Conservation (phyloP, 2,113 vertebrate genomes). For the Pteronura brasiliensis region DNA sequence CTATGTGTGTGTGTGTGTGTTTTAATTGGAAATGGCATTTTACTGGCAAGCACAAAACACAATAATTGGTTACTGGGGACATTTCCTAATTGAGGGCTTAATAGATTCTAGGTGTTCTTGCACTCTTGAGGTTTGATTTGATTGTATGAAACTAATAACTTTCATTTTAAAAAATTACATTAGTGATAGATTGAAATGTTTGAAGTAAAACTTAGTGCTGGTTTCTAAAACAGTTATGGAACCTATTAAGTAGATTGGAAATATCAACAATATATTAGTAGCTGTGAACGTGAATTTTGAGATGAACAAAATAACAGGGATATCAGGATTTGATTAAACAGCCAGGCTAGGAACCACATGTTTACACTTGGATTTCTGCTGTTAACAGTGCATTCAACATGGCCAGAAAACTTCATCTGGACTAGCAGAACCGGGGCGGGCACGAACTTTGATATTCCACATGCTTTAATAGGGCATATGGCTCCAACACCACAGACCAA, state of each 20-base stretch:
- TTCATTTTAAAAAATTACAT: neutral
- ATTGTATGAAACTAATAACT: neutral
- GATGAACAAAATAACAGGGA: neutral
- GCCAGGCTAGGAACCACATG: neutral
- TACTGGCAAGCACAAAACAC: neutral
- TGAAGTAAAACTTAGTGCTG: neutral
- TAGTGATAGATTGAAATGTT: neutral
- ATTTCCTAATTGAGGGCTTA: neutral
- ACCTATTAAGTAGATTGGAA: neutral
- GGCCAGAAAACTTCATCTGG: neutral
- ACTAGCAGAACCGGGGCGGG: neutral
- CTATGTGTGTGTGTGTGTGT: neutral
- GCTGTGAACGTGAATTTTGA: neutral
- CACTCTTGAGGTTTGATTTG: neutral
- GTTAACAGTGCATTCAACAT: neutral
- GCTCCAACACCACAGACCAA: neutral
- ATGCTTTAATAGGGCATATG: neutral
- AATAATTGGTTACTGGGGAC: neutral
- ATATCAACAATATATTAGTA: neutral
- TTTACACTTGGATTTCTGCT: neutral
- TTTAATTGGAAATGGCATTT: conserved; percentile 9
- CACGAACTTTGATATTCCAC: neutral
- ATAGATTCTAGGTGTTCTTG: neutral
- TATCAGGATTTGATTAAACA: neutral
- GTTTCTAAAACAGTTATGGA: neutral